Evolutionary conservation across 2,888 invertebrate species (phyloP), one percentile per base, ranked within the genome.

Genomic region (Spisula subtruncata): DNA sequence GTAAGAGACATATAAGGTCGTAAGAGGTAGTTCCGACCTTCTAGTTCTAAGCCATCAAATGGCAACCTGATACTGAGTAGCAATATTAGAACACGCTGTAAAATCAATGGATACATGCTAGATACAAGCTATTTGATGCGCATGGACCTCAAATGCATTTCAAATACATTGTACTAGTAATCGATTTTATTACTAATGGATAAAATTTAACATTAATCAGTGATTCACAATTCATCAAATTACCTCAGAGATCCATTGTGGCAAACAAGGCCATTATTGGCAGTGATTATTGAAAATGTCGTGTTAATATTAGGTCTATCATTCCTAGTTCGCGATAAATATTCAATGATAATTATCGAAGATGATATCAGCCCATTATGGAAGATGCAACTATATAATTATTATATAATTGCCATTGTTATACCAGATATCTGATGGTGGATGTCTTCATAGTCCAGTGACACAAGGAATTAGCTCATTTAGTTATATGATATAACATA

Each of bases 271-370:
- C 8, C 60, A 25, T 66, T 12, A n/a, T n/a, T n/a, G n/a, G n/a
- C 60, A 25, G 60, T 66, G 60, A 66, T 66, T 66, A 66, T 66
- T 25, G 60, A 66, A 66, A 66, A 66, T n/a, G 60, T n/a, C n/a
- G 25, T n/a, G 60, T 66, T 66, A 66, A 66, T 66, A 66, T 66
- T 66, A 8, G 25, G 8, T 66, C n/a, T 66, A 25, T 66, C 60
- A 66, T 66, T 66, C n/a, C 25, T 66, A 66, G 1, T 66, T 66
- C 25, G 60, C 25, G 60, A 66, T 66, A 25, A 20, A 66, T 66
- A 66, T 66, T 66, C 60, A 25, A 66, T 66, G 60, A 66, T 25
- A 66, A 25, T 66, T 66, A 66, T 66, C 60, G 60, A 66, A 66
- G 20, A 66, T 66, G 8, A 25, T 66, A 66, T 66, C 60, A n/a